phyloP scores from a whole-genome alignment of 1,140 invertebrate species.

The Archivesica marissinica region DNA sequence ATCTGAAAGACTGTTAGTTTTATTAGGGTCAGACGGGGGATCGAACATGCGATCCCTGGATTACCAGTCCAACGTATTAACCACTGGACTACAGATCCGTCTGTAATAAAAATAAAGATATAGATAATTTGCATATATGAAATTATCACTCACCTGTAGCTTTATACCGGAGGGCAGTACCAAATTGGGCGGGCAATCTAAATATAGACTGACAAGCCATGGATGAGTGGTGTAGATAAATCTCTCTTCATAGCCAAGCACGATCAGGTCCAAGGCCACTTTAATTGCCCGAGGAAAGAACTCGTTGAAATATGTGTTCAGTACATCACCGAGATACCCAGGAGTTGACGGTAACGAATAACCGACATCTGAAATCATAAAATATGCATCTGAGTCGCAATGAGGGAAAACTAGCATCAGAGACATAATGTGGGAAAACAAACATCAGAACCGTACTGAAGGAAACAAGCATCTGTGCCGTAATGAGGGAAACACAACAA shows the following conservation, averaged over 20 bases:
- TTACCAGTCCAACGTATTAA: no score
- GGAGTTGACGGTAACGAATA: constrained; percentile 65
- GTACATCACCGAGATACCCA: constrained; percentile 73
- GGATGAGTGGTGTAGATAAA: constrained; percentile 80
- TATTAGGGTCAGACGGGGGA: no score
- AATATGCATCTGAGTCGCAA: not conserved
- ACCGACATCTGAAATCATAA: constrained; percentile 76
- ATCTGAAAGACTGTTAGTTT: no score
- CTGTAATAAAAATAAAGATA: no score
- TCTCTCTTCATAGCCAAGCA: constrained; percentile 69
- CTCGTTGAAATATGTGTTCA: constrained; percentile 77
- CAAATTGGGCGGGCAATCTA: constrained; percentile 77
- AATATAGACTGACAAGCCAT: constrained; percentile 78
- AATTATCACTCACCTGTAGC: constrained; percentile 67
- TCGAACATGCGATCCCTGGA: no score
- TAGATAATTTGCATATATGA: no score
- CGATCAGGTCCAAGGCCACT: constrained; percentile 62
- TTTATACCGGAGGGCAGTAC: constrained; percentile 68
- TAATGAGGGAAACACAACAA: no score
- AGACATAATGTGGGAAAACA: not conserved
- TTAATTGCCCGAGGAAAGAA: constrained; percentile 76
- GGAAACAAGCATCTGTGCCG: not conserved
- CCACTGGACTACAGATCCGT: no score
- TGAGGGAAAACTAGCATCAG: not conserved
- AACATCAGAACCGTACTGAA: not conserved